phyloP scores from a whole-genome alignment of 30 jellyfish, hydroid and myxozoan species.

The Hydractinia echinata region DNA sequence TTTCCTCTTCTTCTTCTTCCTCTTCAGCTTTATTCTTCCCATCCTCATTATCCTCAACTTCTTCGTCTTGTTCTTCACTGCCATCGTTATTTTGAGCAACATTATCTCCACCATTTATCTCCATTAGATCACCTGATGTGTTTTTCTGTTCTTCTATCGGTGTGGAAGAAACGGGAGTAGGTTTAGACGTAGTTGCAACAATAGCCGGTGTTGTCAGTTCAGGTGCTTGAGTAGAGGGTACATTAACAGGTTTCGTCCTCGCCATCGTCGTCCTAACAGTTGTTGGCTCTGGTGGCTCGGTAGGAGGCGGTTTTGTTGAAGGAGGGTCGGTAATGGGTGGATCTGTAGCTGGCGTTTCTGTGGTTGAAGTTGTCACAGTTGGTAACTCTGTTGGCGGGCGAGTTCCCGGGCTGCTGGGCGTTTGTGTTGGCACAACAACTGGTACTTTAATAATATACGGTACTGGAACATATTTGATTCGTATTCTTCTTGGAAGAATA shows the following conservation, averaged over 20 bases:
- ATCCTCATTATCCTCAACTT: neutral
- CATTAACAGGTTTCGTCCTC: neutral
- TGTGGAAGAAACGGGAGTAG: neutral
- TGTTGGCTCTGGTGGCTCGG: constrained; percentile 3
- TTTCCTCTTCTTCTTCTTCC: constrained; percentile 24
- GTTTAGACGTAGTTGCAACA: constrained; percentile 13
- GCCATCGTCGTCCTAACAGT: neutral
- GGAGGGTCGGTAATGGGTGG: constrained; percentile 9
- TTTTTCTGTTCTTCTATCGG: constrained; percentile 11
- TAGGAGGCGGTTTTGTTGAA: constrained; percentile 20
- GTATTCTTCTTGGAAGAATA: neutral
- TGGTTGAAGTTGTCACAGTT: neutral
- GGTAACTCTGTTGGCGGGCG: constrained; percentile 2
- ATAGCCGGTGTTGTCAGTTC: constrained; percentile 18
- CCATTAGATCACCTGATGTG: constrained; percentile 6
- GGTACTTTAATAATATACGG: constrained; percentile 21
- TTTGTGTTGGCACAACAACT: neutral
- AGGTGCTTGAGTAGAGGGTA: neutral
- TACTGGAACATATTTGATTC: neutral
- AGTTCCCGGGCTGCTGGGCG: neutral
- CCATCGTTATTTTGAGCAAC: neutral
- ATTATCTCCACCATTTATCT: neutral
- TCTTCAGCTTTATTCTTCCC: neutral
- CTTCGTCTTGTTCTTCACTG: neutral
- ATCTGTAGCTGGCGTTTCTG: neutral